Evolutionary conservation across 2,797 vertebrate genomes (phyloP).

Genomic region (Liparis tanakae): DNA sequence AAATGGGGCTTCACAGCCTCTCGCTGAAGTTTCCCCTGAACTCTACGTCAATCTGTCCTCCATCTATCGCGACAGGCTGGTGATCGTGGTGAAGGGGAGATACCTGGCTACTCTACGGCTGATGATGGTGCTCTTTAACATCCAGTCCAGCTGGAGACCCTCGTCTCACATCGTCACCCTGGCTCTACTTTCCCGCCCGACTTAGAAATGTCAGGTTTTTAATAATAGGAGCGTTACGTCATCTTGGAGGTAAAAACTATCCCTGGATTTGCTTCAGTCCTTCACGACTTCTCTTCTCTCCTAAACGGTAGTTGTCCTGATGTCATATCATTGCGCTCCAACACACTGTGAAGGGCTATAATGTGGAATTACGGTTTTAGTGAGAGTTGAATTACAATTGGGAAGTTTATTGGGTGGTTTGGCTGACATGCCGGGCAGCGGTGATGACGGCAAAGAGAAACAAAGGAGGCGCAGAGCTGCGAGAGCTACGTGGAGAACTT

Average conservation of each 20-base stretch:
- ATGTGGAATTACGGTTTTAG: constrained; percentile 7
- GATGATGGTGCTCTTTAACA: constrained; percentile 12
- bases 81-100: constrained; percentile 4
- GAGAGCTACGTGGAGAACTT: constrained; percentile 8
- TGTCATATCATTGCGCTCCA: background rate
- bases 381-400: constrained; percentile 15
- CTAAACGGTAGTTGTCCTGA: background rate
- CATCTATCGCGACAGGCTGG: background rate
- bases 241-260: background rate
- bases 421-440: background rate
- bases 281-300: background rate
- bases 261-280: background rate
- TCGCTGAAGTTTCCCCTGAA: background rate
- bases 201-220: background rate
- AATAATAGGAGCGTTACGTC: background rate
- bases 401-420: constrained; percentile 39
- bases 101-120: background rate
- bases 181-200: background rate
- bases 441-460: constrained; percentile 33
- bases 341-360: background rate
- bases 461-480: constrained; percentile 20
- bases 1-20: background rate
- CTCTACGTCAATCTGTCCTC: constrained; percentile 3
- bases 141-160: constrained; percentile 22
- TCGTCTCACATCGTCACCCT: constrained; percentile 5